phyloP scores from a whole-genome alignment of 2,113 vertebrate genomes.

The Phyllostomus discolor region DNA sequence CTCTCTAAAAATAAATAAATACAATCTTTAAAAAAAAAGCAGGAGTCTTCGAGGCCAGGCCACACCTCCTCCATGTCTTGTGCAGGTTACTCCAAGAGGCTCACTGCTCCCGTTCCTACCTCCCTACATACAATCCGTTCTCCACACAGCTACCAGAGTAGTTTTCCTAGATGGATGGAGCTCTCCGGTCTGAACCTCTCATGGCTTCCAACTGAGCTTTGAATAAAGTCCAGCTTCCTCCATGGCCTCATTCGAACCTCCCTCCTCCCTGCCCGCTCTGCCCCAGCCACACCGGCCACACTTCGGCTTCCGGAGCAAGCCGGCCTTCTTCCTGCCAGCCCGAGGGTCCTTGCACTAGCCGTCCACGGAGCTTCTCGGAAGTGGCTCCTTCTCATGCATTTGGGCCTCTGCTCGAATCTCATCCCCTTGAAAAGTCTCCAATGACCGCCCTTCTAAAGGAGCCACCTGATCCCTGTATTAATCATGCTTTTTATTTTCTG shows the following conservation, averaged over 20 bases:
- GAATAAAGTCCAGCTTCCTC: not conserved
- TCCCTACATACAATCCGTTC: not conserved
- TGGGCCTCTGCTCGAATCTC: not conserved
- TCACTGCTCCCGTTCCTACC: not conserved
- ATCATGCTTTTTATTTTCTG: not conserved
- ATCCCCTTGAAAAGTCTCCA: not conserved
- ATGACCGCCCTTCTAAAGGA: not conserved
- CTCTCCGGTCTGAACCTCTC: not conserved
- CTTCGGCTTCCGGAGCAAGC: not conserved
- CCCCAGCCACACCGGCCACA: not conserved
- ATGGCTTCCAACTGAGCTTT: not conserved
- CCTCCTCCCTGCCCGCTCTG: not conserved
- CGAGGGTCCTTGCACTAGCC: not conserved
- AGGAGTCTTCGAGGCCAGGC: not conserved
- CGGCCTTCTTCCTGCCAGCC: no score
- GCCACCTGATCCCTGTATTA: not conserved
- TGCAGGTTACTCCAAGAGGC: not conserved
- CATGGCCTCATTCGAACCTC: not conserved
- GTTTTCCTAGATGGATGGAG: not conserved
- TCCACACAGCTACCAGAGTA: not conserved
- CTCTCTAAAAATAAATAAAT: no score
- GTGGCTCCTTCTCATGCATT: not conserved
- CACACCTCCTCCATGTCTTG: not conserved
- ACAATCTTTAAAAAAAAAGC: no score
- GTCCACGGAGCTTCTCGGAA: not conserved